Base-by-base conservation (phyloP, 1,140 invertebrate species). In the Ptiloglossa arizonensis region DNA sequence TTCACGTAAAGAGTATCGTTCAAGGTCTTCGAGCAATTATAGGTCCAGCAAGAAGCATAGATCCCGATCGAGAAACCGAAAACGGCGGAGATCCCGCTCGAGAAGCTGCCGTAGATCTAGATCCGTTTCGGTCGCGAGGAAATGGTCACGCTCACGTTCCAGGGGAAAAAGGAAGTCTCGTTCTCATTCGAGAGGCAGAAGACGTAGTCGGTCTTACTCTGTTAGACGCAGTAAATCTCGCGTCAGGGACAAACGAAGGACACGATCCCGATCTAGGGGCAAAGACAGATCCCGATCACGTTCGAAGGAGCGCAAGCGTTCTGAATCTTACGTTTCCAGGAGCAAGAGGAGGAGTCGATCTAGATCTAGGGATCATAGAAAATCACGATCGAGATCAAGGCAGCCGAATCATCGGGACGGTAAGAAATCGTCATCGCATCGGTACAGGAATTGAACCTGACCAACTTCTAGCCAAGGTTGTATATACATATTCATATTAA, bases 351-450 rank as follows among this genome's bases (percentile, higher is more conserved):
- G 75, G 35, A 86, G 67, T 48, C 79, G 87, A n/a, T 89, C 89
- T 22, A 88, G 85, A 67, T 88, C 90, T 48, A 85, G 87, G 50
- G 87, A 88, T 59, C 81, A 85, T 27, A 86, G 87, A 80, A 87
- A 87, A 62, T 89, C 89, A 24, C 80, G 90, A 81, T 89, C 90
- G 27, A 90, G 87, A 56, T 87, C 89, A 27, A 83, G 86, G 59
- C 84, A 87, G 46, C 87, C 90, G 64, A 87, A 85, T 68, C 88
- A 92, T 86, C 90, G 91, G 74, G 91, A 92, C 80, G 90, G 91
- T 92, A 92, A 92, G 89, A 93, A 91, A 90, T 88, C 90, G 62
- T 88, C 90, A 57, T 87, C 87, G 44, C 91, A 90, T 89, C 91
- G 91, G 72, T 92, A 92, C 91, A 89, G 88, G 88, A 90, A 92